phyloP scores from a whole-genome alignment of 2,797 vertebrate species.

The Mormyrops boulengeri region DNA sequence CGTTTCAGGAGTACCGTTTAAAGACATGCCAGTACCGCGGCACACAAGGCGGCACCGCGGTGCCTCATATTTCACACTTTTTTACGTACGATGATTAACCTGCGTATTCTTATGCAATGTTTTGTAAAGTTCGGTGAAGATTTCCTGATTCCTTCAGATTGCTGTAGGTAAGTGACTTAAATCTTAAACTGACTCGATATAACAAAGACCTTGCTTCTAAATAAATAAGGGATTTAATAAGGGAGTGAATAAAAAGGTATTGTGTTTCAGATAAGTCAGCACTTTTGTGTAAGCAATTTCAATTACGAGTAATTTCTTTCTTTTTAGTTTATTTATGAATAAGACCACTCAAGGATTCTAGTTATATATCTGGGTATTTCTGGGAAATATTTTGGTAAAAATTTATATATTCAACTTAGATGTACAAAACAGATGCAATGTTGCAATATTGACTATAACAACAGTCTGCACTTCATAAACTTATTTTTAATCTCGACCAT shows the following conservation, averaged over 20 bases:
- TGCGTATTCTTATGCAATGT: neutral
- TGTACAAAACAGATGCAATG: neutral
- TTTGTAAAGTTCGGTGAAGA: neutral
- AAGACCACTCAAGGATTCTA: neutral
- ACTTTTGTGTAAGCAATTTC: neutral
- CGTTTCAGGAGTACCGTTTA: neutral
- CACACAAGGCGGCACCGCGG: neutral
- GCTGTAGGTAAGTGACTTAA: neutral
- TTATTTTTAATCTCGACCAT: neutral
- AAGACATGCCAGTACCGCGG: neutral
- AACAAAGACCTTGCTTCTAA: neutral
- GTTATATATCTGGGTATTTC: neutral
- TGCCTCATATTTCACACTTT: neutral
- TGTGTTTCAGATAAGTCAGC: neutral
- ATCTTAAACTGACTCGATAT: neutral
- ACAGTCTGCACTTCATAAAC: neutral
- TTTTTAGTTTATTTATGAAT: neutral
- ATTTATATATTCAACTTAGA: neutral
- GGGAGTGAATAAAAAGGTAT: neutral
- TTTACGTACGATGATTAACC: neutral
- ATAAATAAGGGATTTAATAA: neutral
- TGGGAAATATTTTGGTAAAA: neutral
- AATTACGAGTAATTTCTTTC: neutral
- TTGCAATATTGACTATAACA: neutral
- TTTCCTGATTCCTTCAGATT: neutral